These are phyloP conservation scores for Plutella xylostella DNA, from an alignment of 2,888 invertebrate species.

Conservation along the genomic window DNA sequence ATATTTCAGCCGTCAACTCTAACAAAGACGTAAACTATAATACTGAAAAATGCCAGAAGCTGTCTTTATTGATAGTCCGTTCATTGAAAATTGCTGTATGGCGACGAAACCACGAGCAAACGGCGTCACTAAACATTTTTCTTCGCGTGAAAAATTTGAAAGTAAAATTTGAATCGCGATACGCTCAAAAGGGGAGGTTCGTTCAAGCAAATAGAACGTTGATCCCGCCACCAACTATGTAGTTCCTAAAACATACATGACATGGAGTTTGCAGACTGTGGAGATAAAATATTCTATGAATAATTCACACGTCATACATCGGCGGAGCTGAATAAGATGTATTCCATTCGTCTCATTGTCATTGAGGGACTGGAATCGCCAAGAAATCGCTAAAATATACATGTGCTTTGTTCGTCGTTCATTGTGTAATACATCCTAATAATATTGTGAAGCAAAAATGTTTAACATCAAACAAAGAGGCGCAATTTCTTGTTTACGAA, in stretches of 20 bases:
- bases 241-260: conserved; percentile 38
- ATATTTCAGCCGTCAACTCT: no score
- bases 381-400: background rate
- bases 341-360: conserved; percentile 23
- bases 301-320: conserved; percentile 53
- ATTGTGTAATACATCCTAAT: background rate
- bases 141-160: no score
- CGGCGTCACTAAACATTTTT: no score
- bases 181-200: background rate
- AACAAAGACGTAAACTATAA: no score
- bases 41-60: no score
- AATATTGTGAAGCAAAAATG: no score
- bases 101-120: no score
- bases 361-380: background rate
- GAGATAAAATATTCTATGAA: conserved; percentile 59
- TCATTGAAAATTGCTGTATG: no score
- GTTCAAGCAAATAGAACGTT: conserved; percentile 10
- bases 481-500: no score
- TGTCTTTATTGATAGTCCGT: no score
- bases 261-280: conserved; percentile 34
- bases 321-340: conserved; percentile 40
- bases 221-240: conserved; percentile 1
- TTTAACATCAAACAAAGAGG: no score
- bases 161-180: no score
- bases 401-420: background rate